Evolutionary conservation across 2,797 vertebrate genomes (phyloP).

Genomic region (Menidia menidia): DNA sequence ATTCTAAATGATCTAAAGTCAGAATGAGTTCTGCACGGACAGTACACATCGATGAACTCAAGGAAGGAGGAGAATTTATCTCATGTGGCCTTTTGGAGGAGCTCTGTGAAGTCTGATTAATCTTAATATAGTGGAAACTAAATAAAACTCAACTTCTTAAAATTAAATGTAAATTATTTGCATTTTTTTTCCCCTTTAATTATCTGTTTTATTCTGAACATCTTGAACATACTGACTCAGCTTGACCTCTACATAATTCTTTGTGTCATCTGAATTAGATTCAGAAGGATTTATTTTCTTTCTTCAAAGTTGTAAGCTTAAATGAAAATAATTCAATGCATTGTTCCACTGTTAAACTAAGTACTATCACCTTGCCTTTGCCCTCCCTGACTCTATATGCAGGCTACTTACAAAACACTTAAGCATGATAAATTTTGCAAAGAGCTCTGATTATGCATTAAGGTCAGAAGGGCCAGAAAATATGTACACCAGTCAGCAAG

Average conservation of each 20-base stretch:
- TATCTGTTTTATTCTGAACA: too few species aligned
- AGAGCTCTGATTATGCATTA: slow-evolving; percentile 38
- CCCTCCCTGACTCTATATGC: slow-evolving; percentile 10
- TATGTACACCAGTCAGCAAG: slow-evolving; percentile 54
- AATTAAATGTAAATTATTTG: too few species aligned
- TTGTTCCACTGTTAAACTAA: slow-evolving; percentile 17
- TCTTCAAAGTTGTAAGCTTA: slow-evolving; percentile 25
- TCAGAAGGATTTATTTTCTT: slow-evolving; percentile 37
- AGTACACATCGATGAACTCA: slow-evolving; percentile 12
- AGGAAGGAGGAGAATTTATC: slow-evolving; percentile 4
- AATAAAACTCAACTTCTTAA: too few species aligned
- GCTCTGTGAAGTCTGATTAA: slow-evolving; percentile 9
- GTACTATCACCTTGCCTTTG: slow-evolving; percentile 2
- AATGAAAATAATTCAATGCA: slow-evolving; percentile 42
- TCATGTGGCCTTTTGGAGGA: slow-evolving; percentile 4
- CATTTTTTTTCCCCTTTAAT: slow-evolving; percentile 15
- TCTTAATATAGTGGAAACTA: neutral
- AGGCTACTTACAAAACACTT: slow-evolving; percentile 44
- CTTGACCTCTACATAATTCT: too few species aligned
- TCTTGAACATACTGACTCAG: too few species aligned
- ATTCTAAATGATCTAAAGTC: slow-evolving; percentile 1
- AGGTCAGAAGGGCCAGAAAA: slow-evolving; percentile 40
- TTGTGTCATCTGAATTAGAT: slow-evolving; percentile 34
- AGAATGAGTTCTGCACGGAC: slow-evolving; percentile 3
- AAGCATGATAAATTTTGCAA: slow-evolving; percentile 46